Percentiles rank a stretch among this genome's conserved stretches.
phyloP scores from a whole-genome alignment of 2,888 invertebrate species.

The Apamea crenata region DNA sequence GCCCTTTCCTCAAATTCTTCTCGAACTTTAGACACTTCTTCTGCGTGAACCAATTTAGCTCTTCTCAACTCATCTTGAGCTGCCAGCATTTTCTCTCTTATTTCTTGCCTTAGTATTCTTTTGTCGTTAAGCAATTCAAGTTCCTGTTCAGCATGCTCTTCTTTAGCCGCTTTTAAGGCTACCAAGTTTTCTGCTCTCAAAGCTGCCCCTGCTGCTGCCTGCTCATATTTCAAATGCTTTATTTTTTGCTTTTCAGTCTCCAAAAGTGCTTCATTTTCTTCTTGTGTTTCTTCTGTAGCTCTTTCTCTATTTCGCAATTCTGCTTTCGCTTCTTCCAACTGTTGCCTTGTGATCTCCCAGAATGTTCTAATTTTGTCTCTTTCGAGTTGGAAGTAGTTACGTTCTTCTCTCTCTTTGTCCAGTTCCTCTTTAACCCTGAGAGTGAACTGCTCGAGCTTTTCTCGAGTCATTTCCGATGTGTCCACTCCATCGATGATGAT shows the following conservation, averaged over 20 bases:
- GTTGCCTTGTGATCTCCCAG: constrained; percentile 98
- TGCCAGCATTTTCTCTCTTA: constrained; percentile 92
- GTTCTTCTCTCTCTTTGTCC: constrained; percentile 98
- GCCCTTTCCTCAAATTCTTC: constrained; percentile 87
- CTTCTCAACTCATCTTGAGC: constrained; percentile 94
- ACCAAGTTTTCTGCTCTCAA: constrained; percentile 96
- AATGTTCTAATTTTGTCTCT: constrained; percentile 98
- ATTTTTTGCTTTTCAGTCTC: constrained; percentile 98
- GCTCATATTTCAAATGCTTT: constrained; percentile 97
- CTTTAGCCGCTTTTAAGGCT: constrained; percentile 95
- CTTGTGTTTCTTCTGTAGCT: constrained; percentile 96
- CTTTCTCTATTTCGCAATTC: constrained; percentile 92
- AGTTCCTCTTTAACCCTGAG: constrained; percentile 96
- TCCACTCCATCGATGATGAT: constrained; percentile 97
- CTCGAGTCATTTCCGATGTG: constrained; percentile 97
- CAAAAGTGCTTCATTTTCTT: constrained; percentile 96
- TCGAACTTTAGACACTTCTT: constrained; percentile 92
- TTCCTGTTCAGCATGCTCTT: constrained; percentile 95
- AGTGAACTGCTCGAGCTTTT: constrained; percentile 97
- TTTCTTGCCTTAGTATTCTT: constrained; percentile 91
- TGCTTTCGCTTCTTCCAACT: constrained; percentile 96
- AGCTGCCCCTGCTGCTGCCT: constrained; percentile 95
- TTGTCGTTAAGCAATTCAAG: constrained; percentile 94
- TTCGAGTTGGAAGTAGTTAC: constrained; percentile 98
- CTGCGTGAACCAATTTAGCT: constrained; percentile 93